phyloP scores from a whole-genome alignment of 1,140 invertebrate species.

The Dinothrombium tinctorium region DNA sequence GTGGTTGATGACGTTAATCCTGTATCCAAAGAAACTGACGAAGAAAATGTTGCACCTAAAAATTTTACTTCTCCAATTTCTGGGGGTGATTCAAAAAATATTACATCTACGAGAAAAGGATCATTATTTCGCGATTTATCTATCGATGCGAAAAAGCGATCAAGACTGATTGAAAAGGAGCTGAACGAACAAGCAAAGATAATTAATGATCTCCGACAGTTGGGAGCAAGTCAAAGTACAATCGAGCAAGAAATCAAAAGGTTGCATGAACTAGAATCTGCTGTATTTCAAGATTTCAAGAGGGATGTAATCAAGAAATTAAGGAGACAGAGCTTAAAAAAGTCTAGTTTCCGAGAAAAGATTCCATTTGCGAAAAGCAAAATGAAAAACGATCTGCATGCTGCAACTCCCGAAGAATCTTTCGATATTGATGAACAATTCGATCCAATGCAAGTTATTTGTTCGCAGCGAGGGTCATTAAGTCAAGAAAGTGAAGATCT shows the following conservation, averaged over 20 bases:
- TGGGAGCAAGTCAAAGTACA: constrained; percentile 68
- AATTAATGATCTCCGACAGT: constrained; percentile 57
- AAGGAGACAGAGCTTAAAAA: constrained; percentile 48
- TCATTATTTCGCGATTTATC: constrained; percentile 64
- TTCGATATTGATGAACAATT: too few relatives aligned
- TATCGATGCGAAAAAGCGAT: constrained; percentile 62
- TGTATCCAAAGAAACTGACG: neutral
- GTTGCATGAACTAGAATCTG: constrained; percentile 66
- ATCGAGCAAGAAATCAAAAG: constrained; percentile 73
- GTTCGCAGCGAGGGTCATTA: too few relatives aligned
- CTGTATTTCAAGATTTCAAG: constrained; percentile 54
- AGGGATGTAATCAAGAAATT: constrained; percentile 69
- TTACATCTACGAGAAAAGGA: constrained; percentile 32
- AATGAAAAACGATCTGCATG: neutral
- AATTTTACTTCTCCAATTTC: neutral
- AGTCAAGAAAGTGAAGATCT: too few relatives aligned
- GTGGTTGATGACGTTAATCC: constrained; percentile 14
- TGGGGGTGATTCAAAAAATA: neutral
- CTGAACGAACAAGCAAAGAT: constrained; percentile 89
- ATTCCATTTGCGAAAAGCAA: neutral
- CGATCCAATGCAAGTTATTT: too few relatives aligned
- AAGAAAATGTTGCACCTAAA: neutral
- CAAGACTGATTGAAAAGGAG: constrained; percentile 81
- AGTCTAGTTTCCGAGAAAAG: neutral
- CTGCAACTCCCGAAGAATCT: too few relatives aligned